Evolutionary conservation across 2,888 invertebrate genomes (phyloP).

Genomic region (Cyaniris semiargus): DNA sequence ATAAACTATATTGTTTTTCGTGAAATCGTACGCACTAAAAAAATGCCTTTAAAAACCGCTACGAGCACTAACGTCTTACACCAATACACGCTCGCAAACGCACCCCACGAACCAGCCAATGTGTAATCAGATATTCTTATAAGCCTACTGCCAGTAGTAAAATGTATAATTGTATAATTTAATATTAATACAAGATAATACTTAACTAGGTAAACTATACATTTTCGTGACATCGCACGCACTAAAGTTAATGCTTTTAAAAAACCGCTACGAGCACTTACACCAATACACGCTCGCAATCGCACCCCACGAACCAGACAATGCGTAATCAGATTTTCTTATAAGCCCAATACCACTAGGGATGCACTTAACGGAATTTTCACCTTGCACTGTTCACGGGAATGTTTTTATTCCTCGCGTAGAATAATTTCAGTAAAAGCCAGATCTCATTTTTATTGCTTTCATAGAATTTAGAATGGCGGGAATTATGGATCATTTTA

Average conservation of each 20-base stretch:
- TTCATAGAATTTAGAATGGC: background rate
- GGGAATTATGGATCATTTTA: background rate
- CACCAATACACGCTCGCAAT: background rate
- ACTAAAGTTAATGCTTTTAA: no score
- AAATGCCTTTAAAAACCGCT: no score
- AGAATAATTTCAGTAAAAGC: slow-evolving; percentile 10
- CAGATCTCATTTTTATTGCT: slow-evolving; percentile 8
- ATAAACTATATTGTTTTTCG: no score
- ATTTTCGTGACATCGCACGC: no score
- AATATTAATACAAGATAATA: no score
- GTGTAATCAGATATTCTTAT: slow-evolving; percentile 56
- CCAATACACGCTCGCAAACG: background rate
- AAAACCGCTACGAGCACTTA: background rate
- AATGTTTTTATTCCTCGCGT: slow-evolving; percentile 26
- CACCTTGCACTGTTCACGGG: slow-evolving; percentile 22
- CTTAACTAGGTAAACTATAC: no score
- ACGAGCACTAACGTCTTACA: background rate
- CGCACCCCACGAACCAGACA: slow-evolving; percentile 45
- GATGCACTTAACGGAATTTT: slow-evolving; percentile 51
- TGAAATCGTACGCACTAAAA: no score
- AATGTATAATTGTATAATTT: no score
- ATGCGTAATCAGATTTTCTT: slow-evolving; percentile 55
- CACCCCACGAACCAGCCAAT: slow-evolving; percentile 46
- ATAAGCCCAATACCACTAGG: slow-evolving; percentile 48
- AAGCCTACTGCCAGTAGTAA: slow-evolving; percentile 48